Evolutionary conservation across 2,113 vertebrate genomes (phyloP), one percentile per base, ranked within the genome.

Genomic region (Oreochromis spilurus): DNA sequence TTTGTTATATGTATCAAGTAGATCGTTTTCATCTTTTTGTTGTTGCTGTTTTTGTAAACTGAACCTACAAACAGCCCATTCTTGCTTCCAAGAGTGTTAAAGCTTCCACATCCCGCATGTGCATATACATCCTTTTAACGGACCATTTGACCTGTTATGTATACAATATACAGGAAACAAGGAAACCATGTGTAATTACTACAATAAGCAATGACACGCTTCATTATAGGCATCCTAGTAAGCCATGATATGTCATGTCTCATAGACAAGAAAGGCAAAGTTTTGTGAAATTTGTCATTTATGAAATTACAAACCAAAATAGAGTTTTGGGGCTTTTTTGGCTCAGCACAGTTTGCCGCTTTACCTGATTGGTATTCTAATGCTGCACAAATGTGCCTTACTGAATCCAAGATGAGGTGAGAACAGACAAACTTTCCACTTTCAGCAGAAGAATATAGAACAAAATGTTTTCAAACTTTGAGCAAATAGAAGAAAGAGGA

Each of bases 151-250:
- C n/a, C 0, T 24, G 13, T 24, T 70, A 70, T 70, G n/a, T n/a
- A 0, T 0, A 70, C 3, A 70, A 14, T 43, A 43, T 43, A 9
- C 36, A 70, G n/a, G 10, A 65, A 65, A 65, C 60, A 13, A 38
- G 36, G n/a, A 1, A 70, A 9, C 12, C 65, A 5, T 43, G n/a
- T 24, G 62, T 40, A 67, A 67, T 67, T 40, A 40, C 36, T 70
- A 70, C 62, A 24, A 40, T 72, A 72, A 45, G 13, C 38, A 70
- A 43, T 43, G 65, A 45, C n/a, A 43, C 3, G 1, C 1, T 8
- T 70, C 65, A 26, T 43, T 43, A 43, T 70, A 70, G 21, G n/a
- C 38, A 70, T 70, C 38, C 65, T 24, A 24, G 65, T 43, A 0
- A 40, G 36, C 36, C 36, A 70, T 43, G 65, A 70, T 0, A 21